These are phyloP conservation scores for Xylophagus ater DNA, from an alignment of 2,888 invertebrate genomes.

Conservation along the genomic window DNA sequence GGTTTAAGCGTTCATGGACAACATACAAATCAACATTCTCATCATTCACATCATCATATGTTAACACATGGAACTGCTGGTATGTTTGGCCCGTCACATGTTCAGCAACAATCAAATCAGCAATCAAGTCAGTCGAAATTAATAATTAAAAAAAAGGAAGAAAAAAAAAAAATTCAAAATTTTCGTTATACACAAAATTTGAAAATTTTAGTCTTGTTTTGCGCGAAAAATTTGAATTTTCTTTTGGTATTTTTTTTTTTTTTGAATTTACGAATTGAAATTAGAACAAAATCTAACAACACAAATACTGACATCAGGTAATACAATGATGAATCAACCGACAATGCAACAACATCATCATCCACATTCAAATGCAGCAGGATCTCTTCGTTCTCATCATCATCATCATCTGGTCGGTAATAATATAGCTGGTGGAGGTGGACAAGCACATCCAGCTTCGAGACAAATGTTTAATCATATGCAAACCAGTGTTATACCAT, in stretches of 20 bases:
- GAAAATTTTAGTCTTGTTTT: no score
- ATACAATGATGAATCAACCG: constrained; percentile 17
- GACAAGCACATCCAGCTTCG: constrained; percentile 27
- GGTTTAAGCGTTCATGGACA: constrained; percentile 30
- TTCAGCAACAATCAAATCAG: constrained; percentile 23
- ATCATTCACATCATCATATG: constrained; percentile 31
- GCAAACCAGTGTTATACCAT: constrained; percentile 37
- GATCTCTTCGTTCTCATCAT: constrained; percentile 16
- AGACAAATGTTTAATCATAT: constrained; percentile 38
- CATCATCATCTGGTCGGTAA: constrained; percentile 25
- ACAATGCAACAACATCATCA: constrained; percentile 18
- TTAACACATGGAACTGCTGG: constrained; percentile 32
- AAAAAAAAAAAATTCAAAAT: no score
- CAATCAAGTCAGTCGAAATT: constrained; percentile 14
- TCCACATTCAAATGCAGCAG: constrained; percentile 15
- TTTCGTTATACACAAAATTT: no score
- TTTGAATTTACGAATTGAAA: no score
- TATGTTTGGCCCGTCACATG: constrained; percentile 25
- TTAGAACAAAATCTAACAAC: constrained; percentile 7
- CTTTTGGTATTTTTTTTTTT: no score
- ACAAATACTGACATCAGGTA: constrained; percentile 20
- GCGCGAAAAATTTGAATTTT: no score
- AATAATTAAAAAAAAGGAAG: no score
- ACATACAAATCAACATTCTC: constrained; percentile 23
- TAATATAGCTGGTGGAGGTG: constrained; percentile 41